A percentile compares a stretch with the other conserved stretches of the same genome.
Evolutionary conservation across 2,797 vertebrate species (phyloP).

Genomic region (Oceanodroma leucorhoa): DNA sequence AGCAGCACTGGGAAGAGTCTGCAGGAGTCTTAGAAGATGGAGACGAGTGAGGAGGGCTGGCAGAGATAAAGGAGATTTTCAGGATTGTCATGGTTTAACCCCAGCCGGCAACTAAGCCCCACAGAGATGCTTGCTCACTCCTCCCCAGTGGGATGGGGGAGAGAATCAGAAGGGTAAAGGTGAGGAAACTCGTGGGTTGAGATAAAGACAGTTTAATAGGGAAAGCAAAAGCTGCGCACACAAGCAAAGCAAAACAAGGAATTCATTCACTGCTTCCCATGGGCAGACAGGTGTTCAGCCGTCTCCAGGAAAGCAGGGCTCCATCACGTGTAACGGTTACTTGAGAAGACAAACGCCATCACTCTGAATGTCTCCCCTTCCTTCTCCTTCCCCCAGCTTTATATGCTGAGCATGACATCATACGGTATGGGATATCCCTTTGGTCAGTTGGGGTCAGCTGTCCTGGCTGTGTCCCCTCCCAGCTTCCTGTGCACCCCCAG

Average conservation of each 20-base stretch:
- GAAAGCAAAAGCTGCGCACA: not conserved
- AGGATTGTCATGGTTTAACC: not conserved
- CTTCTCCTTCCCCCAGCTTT: not conserved
- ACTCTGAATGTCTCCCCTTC: rapidly evolving
- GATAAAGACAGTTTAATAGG: not conserved
- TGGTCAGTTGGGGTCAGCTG: not conserved
- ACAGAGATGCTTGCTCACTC: rapidly evolving
- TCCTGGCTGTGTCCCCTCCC: not conserved
- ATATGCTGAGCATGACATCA: no score
- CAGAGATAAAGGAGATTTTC: not conserved
- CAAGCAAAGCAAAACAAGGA: not conserved
- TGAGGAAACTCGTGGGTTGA: not conserved
- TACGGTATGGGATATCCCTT: no score
- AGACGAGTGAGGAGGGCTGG: not conserved
- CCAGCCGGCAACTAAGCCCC: not conserved
- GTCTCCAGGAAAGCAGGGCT: not conserved
- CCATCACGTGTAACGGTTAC: rapidly evolving
- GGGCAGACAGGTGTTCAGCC: not conserved
- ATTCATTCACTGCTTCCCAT: not conserved
- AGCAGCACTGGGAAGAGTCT: not conserved
- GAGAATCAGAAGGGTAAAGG: not conserved
- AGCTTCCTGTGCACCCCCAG: not conserved
- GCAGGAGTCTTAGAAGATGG: not conserved
- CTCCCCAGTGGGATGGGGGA: rapidly evolving
- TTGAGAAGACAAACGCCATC: not conserved